These are phyloP conservation scores for Oncorhynchus gorbuscha DNA, from an alignment of 2,113 vertebrate genomes.

Conservation along the genomic window DNA sequence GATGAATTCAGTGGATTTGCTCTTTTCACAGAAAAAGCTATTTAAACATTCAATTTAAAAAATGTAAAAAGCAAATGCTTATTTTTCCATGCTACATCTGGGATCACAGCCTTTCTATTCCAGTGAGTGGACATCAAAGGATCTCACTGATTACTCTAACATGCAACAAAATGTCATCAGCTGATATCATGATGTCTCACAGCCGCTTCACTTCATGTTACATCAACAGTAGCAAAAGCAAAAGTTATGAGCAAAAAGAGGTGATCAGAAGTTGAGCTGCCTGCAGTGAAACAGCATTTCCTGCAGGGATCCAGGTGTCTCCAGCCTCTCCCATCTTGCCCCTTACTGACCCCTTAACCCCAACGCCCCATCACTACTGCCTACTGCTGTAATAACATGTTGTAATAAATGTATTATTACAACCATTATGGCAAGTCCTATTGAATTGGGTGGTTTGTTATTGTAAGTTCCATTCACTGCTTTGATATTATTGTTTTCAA, in stretches of 20 bases:
- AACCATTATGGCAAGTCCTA: too few relatives aligned
- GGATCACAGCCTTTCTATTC: constrained; percentile 20
- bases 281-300: constrained; percentile 73
- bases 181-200: too few relatives aligned
- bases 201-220: constrained; percentile 48
- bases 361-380: neutral
- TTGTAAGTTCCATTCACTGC: too few relatives aligned
- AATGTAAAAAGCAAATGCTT: too few relatives aligned
- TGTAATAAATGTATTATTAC: neutral
- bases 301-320: constrained; percentile 78
- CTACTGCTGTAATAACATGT: neutral
- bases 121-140: constrained; percentile 43
- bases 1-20: neutral
- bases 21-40: constrained; percentile 30
- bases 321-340: constrained; percentile 56
- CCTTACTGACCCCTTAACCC: constrained; percentile 4
- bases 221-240: constrained; percentile 60
- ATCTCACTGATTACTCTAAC: constrained; percentile 52
- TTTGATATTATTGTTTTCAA: too few relatives aligned
- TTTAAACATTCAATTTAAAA: constrained; percentile 2
- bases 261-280: constrained; percentile 65
- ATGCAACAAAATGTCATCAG: constrained; percentile 51
- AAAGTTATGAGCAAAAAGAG: constrained; percentile 64
- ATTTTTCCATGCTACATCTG: too few relatives aligned
- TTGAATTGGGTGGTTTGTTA: too few relatives aligned